A percentile compares a stretch with the other conserved stretches of the same genome.
These are phyloP conservation scores for Protonibea diacanthus DNA, from an alignment of 2,797 vertebrate species.

Conservation along the genomic window DNA sequence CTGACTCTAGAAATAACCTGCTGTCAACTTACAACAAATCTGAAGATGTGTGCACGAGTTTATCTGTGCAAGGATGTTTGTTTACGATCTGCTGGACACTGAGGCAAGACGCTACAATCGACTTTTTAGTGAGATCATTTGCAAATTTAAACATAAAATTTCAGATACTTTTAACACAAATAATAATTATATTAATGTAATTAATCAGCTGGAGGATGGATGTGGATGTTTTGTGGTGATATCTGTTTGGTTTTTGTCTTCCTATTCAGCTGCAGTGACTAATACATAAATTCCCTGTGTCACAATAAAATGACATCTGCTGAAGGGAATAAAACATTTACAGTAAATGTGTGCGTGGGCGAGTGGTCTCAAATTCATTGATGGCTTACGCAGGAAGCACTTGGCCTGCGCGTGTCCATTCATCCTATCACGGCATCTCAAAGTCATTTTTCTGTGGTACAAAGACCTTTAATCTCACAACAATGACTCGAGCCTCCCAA, in stretches of 20 bases:
- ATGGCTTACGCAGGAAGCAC: conserved; percentile 17
- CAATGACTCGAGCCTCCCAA: conserved; percentile 43
- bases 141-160: no score
- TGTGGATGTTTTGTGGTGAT: no score
- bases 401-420: conserved; percentile 32
- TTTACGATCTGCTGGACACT: background rate
- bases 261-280: no score
- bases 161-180: no score
- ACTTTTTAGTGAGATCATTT: background rate
- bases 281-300: background rate
- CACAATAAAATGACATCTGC: background rate
- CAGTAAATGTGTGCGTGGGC: conserved; percentile 10
- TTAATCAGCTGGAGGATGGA: no score
- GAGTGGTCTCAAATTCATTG: conserved; percentile 31
- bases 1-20: conserved; percentile 38
- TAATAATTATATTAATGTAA: no score
- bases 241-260: no score
- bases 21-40: conserved; percentile 52
- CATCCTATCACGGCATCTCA: conserved; percentile 18
- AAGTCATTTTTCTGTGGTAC: conserved; percentile 26
- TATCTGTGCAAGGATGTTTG: background rate
- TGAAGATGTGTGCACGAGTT: conserved; percentile 4
- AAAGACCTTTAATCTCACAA: conserved; percentile 56
- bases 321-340: conserved; percentile 20
- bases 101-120: no score